phyloP scores from a whole-genome alignment of 2,888 invertebrate genomes.

The Coelinius sp. region DNA sequence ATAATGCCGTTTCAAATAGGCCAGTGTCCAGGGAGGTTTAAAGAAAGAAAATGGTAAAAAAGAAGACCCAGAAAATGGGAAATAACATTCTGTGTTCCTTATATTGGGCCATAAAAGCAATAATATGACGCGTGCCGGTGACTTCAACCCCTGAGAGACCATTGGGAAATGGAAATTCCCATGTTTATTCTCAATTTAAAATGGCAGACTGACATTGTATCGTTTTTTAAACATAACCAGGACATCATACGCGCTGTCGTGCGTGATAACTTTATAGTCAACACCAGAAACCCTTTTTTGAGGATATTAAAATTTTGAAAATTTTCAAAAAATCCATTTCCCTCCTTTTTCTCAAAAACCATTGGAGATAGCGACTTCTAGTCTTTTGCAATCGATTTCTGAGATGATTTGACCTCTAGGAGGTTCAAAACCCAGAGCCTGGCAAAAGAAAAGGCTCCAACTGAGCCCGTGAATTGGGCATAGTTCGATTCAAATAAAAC shows the following conservation, averaged over 20 bases:
- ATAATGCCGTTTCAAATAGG: constrained; percentile 56
- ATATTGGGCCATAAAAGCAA: constrained; percentile 71
- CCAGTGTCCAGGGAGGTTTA: constrained; percentile 36
- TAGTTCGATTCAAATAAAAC: too few relatives aligned
- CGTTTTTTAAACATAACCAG: not conserved
- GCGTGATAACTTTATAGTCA: not conserved
- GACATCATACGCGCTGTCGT: too few relatives aligned
- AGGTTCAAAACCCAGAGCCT: too few relatives aligned
- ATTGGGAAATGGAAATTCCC: not conserved
- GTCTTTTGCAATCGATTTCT: too few relatives aligned
- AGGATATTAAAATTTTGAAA: too few relatives aligned
- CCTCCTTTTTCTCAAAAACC: not conserved
- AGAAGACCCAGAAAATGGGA: constrained; percentile 40
- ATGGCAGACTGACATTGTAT: not conserved
- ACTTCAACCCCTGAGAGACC: constrained; percentile 4
- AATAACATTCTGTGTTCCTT: constrained; percentile 55
- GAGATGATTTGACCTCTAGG: too few relatives aligned
- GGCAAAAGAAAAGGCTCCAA: too few relatives aligned
- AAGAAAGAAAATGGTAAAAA: too few relatives aligned
- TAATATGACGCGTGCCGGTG: constrained; percentile 66
- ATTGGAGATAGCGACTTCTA: too few relatives aligned
- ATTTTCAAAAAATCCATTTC: too few relatives aligned
- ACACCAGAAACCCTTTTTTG: too few relatives aligned
- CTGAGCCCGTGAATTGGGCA: too few relatives aligned
- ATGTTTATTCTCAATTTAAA: constrained; percentile 12